Evolutionary conservation across 1,140 invertebrate species (phyloP).

Genomic region (Diprion similis): DNA sequence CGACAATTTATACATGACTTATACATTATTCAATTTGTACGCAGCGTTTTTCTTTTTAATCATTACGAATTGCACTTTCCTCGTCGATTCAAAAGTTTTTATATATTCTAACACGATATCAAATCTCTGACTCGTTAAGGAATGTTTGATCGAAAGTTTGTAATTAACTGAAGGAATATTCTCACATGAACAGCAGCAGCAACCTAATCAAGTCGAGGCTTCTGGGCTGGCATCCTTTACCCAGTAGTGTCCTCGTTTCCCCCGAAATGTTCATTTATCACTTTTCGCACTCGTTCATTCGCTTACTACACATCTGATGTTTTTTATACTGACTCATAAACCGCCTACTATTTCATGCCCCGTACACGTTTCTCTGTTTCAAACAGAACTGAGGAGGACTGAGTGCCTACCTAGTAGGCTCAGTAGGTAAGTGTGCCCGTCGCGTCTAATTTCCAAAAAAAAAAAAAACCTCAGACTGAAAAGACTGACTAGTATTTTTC

Average conservation of each 20-base stretch:
- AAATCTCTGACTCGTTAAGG: no score
- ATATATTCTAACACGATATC: no score
- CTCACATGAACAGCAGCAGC: neutral
- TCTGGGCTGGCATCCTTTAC: conserved; percentile 23
- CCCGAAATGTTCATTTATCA: conserved; percentile 28
- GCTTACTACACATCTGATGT: conserved; percentile 41
- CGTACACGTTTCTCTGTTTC: conserved; percentile 61
- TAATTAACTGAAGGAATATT: no score
- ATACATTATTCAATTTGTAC: no score
- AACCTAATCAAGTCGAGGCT: conserved; percentile 22
- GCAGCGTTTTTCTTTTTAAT: no score
- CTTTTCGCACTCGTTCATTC: conserved; percentile 34
- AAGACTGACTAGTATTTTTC: neutral
- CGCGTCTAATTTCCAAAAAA: conserved; percentile 52
- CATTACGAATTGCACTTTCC: no score
- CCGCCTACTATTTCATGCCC: conserved; percentile 56
- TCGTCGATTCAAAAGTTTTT: no score
- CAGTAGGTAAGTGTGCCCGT: conserved; percentile 59
- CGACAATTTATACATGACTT: no score
- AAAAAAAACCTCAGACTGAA: conserved; percentile 20
- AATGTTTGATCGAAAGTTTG: no score
- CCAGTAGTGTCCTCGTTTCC: conserved; percentile 39
- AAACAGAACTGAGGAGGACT: conserved; percentile 62
- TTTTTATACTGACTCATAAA: conserved; percentile 49
- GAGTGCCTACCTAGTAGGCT: conserved; percentile 57